A percentile compares a stretch with the other conserved stretches of the same genome.
These are phyloP conservation scores for Apaloderma vittatum DNA, from an alignment of 2,113 vertebrate species.

Conservation along the genomic window DNA sequence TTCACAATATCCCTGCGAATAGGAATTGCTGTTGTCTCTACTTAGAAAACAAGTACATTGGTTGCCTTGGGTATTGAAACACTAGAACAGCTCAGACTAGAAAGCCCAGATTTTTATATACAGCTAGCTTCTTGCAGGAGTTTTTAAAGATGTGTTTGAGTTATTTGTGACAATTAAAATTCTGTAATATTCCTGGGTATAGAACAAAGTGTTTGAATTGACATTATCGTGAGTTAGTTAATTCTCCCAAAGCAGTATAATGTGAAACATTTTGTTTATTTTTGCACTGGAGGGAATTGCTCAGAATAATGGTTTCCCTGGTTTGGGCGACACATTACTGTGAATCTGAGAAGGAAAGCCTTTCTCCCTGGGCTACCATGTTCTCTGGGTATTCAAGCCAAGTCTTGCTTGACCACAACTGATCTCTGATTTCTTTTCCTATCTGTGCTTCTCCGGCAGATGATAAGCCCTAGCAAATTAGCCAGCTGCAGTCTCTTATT, in stretches of 20 bases:
- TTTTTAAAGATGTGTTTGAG: background rate
- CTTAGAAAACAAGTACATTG: background rate
- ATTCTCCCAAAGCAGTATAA: background rate
- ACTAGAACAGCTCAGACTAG: too few relatives aligned
- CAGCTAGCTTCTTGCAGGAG: background rate
- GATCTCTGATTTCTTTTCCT: background rate
- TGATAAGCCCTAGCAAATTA: background rate
- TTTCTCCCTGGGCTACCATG: background rate
- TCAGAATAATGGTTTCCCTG: background rate
- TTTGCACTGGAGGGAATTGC: background rate
- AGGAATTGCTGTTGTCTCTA: background rate
- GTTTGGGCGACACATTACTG: background rate
- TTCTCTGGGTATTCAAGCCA: background rate
- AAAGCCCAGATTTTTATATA: background rate
- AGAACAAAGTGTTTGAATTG: background rate
- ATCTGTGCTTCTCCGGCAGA: background rate
- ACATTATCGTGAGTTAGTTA: background rate
- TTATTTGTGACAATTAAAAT: background rate
- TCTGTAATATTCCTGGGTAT: background rate
- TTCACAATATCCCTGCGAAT: background rate
- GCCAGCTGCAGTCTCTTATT: background rate
- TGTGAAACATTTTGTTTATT: background rate
- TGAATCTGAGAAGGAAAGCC: background rate
- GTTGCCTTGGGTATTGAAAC: background rate
- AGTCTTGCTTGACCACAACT: background rate